Base-by-base conservation (phyloP, 2,797 vertebrate species). In the Tragelaphus oryx region DNA sequence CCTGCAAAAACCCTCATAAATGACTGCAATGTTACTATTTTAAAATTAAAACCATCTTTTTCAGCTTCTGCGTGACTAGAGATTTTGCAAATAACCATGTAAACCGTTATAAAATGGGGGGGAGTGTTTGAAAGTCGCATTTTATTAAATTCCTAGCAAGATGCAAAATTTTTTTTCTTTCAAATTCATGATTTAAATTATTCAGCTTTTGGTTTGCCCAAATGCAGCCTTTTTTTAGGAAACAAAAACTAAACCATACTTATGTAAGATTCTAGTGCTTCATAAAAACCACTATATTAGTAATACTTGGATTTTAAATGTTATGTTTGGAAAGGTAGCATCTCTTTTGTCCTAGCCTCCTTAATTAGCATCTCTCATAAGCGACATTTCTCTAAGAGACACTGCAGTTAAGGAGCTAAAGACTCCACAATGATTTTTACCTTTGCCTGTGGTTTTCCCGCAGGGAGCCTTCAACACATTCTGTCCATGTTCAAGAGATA, bases 281-380 rank as follows among this genome's bases (percentile, higher is more conserved):
- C 95, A 71, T 90, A 88, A 89, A 74, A 94, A 59, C 52, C 62
- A 79, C 82, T 28, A 1, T 87, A 50, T 91, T 91, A 96, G 80
- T 96, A 93, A 87, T 86, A 78, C 80, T 91, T 91, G 52, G 89
- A 92, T 95, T 92, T 82, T 59, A 52, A 68, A 54, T 62, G 81
- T 55, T 94, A 50, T 62, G 17, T 96, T 93, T 94, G 96, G 75
- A 91, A 96, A 94, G 81, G 76, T 82, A 85, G 74, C 76, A 5
- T 37, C 93, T 87, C 83, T 91, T 55, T 68, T 22, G 79, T 65
- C n/a, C 44, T 14, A 37, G 37, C 22, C 46, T 89, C 50, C 87
- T 92, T 93, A 93, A 95, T 96, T 96, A 96, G 89, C 81, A 80
- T 96, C 93, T 82, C 91, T 95, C 94, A 52, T 46, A 50, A 13